phyloP scores from a whole-genome alignment of 2,888 invertebrate genomes.

The Drosophila nr. perissopoda region DNA sequence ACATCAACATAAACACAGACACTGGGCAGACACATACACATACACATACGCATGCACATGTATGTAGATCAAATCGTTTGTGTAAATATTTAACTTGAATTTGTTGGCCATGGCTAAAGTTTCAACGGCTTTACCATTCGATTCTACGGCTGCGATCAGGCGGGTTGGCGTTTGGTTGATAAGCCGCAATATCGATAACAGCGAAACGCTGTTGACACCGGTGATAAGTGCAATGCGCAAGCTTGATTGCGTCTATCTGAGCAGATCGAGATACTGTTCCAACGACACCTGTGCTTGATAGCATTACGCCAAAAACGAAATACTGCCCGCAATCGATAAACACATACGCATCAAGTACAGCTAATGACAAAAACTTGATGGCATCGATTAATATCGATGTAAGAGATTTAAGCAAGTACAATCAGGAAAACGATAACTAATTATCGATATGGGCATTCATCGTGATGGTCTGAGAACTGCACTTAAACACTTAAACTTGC shows the following conservation, averaged over 20 bases:
- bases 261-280: not conserved
- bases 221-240: not conserved
- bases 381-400: not conserved
- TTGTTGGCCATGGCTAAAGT: slow-evolving; percentile 22
- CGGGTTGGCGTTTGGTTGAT: slow-evolving; percentile 3
- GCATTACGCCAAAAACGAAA: not conserved
- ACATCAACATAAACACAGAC: not conserved
- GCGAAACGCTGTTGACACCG: not conserved
- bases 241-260: not conserved
- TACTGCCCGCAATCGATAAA: not conserved
- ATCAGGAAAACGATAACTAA: not conserved
- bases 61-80: slow-evolving; percentile 49
- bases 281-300: not conserved
- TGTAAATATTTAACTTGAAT: slow-evolving; percentile 50
- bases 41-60: not conserved
- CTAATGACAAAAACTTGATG: not conserved
- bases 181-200: slow-evolving; percentile 18
- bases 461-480: not conserved
- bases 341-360: not conserved
- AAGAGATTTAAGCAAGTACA: not conserved
- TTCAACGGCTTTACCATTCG: slow-evolving; percentile 34
- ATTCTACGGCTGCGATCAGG: slow-evolving; percentile 25
- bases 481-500: not conserved
- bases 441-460: not conserved
- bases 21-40: not conserved